Conservation (phyloP, 2,888 invertebrate genomes). For the Meta bourneti region DNA sequence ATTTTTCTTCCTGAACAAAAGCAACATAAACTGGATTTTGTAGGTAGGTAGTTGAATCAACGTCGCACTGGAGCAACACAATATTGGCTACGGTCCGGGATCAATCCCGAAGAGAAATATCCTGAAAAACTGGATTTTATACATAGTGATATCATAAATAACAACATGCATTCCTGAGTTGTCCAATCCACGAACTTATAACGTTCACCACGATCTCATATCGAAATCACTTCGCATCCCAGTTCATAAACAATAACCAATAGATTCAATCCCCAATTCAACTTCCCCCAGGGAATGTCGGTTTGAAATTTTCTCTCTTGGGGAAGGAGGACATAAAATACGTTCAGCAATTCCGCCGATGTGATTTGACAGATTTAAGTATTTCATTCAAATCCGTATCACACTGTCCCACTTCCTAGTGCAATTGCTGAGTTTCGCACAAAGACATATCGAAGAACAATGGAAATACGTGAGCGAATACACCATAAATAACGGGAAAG, state of each 20-base stretch:
- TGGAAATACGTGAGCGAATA: not conserved
- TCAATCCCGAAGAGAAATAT: too few species aligned
- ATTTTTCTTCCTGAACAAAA: too few species aligned
- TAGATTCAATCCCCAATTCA: not conserved
- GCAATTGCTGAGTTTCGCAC: not conserved
- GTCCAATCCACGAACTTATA: not conserved
- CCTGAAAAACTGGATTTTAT: too few species aligned
- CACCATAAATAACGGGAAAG: not conserved
- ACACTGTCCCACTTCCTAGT: conserved; percentile 40
- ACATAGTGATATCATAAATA: too few species aligned
- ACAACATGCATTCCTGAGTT: too few species aligned
- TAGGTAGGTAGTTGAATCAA: too few species aligned
- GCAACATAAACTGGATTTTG: too few species aligned
- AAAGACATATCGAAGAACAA: not conserved
- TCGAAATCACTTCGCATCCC: not conserved
- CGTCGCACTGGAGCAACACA: too few species aligned
- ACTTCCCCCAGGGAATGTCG: not conserved
- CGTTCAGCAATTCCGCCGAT: too few species aligned
- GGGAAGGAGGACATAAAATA: too few species aligned
- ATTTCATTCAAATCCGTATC: not conserved
- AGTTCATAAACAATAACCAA: not conserved
- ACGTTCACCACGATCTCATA: not conserved
- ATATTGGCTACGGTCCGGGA: too few species aligned
- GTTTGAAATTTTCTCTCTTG: too few species aligned
- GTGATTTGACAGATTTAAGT: not conserved